Percentiles rank a stretch among this genome's conserved stretches.
Evolutionary conservation across 2,113 vertebrate species (phyloP).

Genomic region (Actenoides lindsayi): DNA sequence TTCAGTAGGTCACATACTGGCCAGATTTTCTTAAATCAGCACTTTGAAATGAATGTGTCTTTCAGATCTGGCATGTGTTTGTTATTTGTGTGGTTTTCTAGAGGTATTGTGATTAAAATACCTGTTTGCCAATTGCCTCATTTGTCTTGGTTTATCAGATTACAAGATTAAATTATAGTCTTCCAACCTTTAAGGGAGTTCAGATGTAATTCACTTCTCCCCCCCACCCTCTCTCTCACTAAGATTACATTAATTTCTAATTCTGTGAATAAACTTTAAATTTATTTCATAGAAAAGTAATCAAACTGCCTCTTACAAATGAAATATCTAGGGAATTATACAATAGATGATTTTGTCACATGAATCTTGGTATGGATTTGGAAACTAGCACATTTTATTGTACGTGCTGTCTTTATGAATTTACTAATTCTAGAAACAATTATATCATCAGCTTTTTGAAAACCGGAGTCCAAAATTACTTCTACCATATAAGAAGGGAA

Average conservation of each 20-base stretch:
- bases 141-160: conserved; percentile 76
- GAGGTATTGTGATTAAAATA: conserved; percentile 66
- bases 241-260: conserved; percentile 28
- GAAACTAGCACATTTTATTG: background rate
- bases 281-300: background rate
- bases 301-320: background rate
- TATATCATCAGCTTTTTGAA: background rate
- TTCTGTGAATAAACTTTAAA: conserved; percentile 11
- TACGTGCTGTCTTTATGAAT: background rate
- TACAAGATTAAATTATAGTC: conserved; percentile 67
- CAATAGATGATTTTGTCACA: background rate
- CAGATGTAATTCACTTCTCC: background rate
- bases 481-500: background rate
- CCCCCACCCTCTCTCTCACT: background rate
- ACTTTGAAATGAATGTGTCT: conserved; percentile 56
- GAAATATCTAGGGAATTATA: background rate
- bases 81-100: conserved; percentile 59
- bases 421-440: background rate
- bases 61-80: conserved; percentile 51
- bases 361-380: background rate
- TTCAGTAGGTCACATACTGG: conserved; percentile 34
- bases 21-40: conserved; percentile 37
- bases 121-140: conserved; percentile 57
- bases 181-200: conserved; percentile 50
- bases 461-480: background rate